Evolutionary conservation across 30 jellyfish, hydroid and myxozoan genomes (phyloP).

Genomic region (Mastigias papua): DNA sequence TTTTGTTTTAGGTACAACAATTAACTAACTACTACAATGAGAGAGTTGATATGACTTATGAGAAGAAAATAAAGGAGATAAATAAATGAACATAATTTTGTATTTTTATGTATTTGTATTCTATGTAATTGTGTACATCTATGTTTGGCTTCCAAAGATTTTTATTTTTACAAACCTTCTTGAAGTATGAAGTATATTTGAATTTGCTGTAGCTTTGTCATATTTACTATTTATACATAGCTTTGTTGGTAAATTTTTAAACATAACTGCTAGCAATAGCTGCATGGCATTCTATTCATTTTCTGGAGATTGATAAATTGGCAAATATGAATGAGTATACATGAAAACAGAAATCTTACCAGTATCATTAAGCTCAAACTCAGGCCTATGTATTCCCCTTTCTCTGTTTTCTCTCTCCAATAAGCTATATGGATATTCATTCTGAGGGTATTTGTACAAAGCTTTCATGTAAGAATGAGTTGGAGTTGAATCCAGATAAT

Average conservation of each 20-base stretch:
- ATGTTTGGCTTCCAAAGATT: no score
- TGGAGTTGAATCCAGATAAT: slow-evolving; percentile 88
- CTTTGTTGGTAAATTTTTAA: no score
- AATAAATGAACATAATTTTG: slow-evolving; percentile 19
- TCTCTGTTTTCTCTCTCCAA: slow-evolving; percentile 79
- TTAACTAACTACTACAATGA: slow-evolving; percentile 49
- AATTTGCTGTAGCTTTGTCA: no score
- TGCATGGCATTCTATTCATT: no score
- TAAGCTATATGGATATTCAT: slow-evolving; percentile 80
- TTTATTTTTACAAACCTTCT: no score
- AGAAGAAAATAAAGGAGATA: slow-evolving; percentile 34
- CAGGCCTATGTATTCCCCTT: slow-evolving; percentile 67
- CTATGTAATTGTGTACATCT: no score
- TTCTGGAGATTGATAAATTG: no score
- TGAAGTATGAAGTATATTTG: no score
- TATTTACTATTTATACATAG: no score
- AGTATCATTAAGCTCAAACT: slow-evolving; percentile 86
- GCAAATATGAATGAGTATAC: no score
- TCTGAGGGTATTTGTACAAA: slow-evolving; percentile 90
- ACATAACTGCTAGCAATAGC: no score
- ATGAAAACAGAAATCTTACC: slow-evolving; percentile 42
- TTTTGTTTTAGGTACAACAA: slow-evolving; percentile 58
- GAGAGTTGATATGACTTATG: slow-evolving; percentile 30
- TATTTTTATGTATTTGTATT: no score
- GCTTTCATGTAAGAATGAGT: slow-evolving; percentile 96